phyloP scores from a whole-genome alignment of 2,888 invertebrate genomes.

The Entomobrya multifasciata region DNA sequence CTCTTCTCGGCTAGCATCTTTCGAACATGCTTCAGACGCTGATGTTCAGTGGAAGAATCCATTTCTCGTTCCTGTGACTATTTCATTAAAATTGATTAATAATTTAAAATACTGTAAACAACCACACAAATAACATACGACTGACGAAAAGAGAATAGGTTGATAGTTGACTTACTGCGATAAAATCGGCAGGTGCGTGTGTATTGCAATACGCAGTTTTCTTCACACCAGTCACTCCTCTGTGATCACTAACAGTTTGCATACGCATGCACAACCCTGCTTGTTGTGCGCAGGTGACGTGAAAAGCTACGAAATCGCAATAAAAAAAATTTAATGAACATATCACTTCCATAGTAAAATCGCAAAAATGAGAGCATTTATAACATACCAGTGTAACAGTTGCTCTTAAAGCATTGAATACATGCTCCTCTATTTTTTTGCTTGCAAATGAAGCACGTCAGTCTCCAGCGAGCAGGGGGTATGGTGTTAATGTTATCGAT shows the following conservation, averaged over 20 bases:
- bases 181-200: conserved; percentile 90
- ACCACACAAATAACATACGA: no score
- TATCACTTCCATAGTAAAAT: not conserved
- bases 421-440: conserved; percentile 96
- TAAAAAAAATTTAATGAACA: not conserved
- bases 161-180: conserved; percentile 80
- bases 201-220: conserved; percentile 98
- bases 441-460: conserved; percentile 98
- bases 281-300: conserved; percentile 99
- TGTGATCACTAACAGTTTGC: conserved; percentile 88
- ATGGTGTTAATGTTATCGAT: conserved; percentile 98
- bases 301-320: conserved; percentile 88
- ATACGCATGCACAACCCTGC: conserved; percentile 97
- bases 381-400: conserved; percentile 89
- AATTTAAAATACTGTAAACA: not conserved
- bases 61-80: conserved; percentile 60
- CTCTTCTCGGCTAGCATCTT: conserved; percentile 94
- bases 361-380: not conserved
- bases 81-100: conserved; percentile 25
- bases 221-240: conserved; percentile 87
- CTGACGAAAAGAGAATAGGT: no score
- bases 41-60: conserved; percentile 81
- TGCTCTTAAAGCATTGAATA: conserved; percentile 97
- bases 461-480: conserved; percentile 96
- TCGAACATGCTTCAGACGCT: conserved; percentile 93